These are phyloP conservation scores for Trissolcus brochymenae DNA, from an alignment of 2,888 invertebrate species.

Conservation along the genomic window DNA sequence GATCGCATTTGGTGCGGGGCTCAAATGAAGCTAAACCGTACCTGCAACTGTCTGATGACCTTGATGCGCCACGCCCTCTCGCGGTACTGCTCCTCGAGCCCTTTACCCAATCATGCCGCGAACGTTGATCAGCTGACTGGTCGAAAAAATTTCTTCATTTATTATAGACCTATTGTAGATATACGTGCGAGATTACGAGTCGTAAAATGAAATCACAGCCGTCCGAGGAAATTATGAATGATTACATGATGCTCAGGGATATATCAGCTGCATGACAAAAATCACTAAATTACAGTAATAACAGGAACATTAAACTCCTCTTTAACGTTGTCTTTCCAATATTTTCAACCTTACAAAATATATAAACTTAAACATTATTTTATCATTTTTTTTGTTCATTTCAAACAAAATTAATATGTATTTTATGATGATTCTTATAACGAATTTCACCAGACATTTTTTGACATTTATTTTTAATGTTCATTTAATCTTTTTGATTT, in stretches of 20 bases:
- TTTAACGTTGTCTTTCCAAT: conserved; percentile 10
- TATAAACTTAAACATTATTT: not conserved
- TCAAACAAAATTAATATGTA: not conserved
- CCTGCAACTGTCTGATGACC: conserved; percentile 61
- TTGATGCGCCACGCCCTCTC: conserved; percentile 60
- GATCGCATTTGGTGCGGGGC: conserved; percentile 40
- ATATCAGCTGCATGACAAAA: conserved; percentile 50
- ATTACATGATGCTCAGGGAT: conserved; percentile 51
- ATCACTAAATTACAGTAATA: conserved; percentile 43
- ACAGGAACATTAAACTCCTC: conserved; percentile 27
- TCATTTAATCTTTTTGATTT: too few species aligned
- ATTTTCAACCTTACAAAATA: not conserved
- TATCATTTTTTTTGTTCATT: not conserved
- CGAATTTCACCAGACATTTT: too few species aligned
- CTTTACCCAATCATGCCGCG: conserved; percentile 56
- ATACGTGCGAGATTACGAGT: conserved; percentile 53
- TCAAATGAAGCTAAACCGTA: conserved; percentile 43
- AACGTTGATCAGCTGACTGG: conserved; percentile 57
- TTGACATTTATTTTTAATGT: too few species aligned
- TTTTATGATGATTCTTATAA: not conserved
- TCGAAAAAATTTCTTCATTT: conserved; percentile 58
- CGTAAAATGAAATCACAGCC: conserved; percentile 57
- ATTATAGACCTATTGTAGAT: conserved; percentile 57
- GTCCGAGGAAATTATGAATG: conserved; percentile 55
- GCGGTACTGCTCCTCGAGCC: conserved; percentile 55